Evolutionary conservation across 2,797 vertebrate genomes (phyloP), one percentile per base, ranked within the genome.

Genomic region (Alca torda): DNA sequence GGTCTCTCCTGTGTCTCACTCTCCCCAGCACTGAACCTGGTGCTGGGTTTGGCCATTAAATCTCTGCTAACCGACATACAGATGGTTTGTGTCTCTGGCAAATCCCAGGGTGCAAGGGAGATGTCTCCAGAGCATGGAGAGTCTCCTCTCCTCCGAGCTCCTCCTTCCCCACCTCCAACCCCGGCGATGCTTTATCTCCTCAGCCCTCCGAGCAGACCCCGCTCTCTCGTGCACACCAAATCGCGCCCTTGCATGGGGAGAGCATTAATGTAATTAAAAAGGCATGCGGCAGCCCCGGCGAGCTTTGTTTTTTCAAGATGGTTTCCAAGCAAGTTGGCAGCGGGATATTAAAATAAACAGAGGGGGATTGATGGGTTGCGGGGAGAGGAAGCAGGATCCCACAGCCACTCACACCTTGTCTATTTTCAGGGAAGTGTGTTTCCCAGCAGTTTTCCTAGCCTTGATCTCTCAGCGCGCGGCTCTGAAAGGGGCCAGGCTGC

Each of bases 341-440:
- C 11, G 43, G 95, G 82, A 96, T 96, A 94, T 97, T 97, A 97
- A 98, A 98, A 98, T 96, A 97, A 98, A 98, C 97, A 97, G 90
- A 89, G 33, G 8, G 72, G 91, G 90, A 96, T 95, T 95, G 95
- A 97, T 96, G 96, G 94, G 95, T 97, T 74, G 94, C 16, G 5
- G 84, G 37, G 85, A 97, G 86, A 98, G 96, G 96, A 98, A 97
- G 91, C 93, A 96, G 83, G 90, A 96, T 96, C 92, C 95, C 75
- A 84, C 87, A 95, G 93, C 95, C 90, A 77, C 95, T 97, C 95
- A 90, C 95, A 93, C 96, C 96, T 97, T 96, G 93, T 96, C 97
- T 97, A 76, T 97, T 98, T 97, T 74, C 87, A 79, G 95, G 97
- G 94, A 75, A 92, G 46, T 56, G 69, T 15, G 12, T 96, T 98